These are phyloP conservation scores for Ataeniobius toweri DNA, from an alignment of 2,797 vertebrate genomes.

Conservation along the genomic window DNA sequence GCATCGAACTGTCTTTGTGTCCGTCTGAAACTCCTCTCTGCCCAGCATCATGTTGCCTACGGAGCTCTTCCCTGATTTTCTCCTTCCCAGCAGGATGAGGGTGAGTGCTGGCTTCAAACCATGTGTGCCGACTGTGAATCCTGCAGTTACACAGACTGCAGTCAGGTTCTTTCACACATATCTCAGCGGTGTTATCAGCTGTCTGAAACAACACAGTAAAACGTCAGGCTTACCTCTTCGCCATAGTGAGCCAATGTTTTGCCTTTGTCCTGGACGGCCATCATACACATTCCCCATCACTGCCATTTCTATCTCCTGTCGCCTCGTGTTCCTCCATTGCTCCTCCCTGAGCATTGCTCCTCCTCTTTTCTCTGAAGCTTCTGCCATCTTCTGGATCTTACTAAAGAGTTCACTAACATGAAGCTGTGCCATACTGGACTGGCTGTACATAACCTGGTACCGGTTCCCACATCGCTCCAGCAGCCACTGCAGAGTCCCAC, in stretches of 20 bases:
- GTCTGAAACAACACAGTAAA: not conserved
- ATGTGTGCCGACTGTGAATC: not conserved
- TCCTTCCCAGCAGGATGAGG: conserved; percentile 65
- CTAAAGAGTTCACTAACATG: conserved; percentile 31
- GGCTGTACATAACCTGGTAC: conserved; percentile 39
- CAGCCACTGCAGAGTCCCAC: conserved; percentile 40
- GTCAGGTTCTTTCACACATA: not conserved
- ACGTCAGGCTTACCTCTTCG: conserved; percentile 16
- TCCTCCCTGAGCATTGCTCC: not conserved
- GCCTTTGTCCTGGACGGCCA: not conserved
- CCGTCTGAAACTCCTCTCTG: conserved; percentile 26
- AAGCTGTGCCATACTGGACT: not conserved
- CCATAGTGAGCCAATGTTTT: not conserved
- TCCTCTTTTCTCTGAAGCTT: not conserved
- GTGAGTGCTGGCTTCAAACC: conserved; percentile 5
- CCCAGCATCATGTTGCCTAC: conserved; percentile 60
- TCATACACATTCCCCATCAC: not conserved
- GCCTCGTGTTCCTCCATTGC: not conserved
- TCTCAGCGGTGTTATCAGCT: not conserved
- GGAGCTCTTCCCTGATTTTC: conserved; percentile 64
- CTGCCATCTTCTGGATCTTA: conserved; percentile 39
- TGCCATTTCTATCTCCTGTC: conserved; percentile 13
- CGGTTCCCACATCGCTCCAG: conserved; percentile 57
- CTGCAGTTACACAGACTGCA: conserved; percentile 4
- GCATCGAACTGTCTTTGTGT: conserved; percentile 37